Evolutionary conservation across 2,113 vertebrate genomes (phyloP).

Genomic region (Girardinichthys multiradiatus): DNA sequence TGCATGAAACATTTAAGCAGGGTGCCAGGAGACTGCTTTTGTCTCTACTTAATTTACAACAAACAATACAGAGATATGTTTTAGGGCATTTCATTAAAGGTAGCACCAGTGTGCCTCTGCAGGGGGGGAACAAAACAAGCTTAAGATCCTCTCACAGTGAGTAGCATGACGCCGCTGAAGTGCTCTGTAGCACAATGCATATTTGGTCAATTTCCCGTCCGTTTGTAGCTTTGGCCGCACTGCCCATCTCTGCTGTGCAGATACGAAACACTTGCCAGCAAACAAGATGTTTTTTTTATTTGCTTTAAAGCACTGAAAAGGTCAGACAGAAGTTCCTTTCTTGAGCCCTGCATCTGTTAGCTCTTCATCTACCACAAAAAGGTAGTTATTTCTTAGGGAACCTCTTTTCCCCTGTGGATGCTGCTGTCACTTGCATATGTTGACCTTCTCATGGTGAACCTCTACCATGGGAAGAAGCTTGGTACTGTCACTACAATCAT

Average conservation of each 20-base stretch:
- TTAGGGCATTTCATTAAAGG: conserved; percentile 10
- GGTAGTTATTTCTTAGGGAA: background rate
- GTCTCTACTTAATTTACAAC: conserved; percentile 24
- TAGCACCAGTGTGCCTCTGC: background rate
- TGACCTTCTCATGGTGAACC: background rate
- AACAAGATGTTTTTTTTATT: conserved; percentile 30
- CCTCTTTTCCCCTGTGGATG: conserved; percentile 6
- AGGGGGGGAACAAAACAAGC: conserved; percentile 36
- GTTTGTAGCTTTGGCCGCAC: conserved; percentile 42
- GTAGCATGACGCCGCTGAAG: conserved; percentile 15
- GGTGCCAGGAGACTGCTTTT: background rate
- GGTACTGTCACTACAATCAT: no score
- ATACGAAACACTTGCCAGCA: conserved; percentile 49
- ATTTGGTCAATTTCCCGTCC: conserved; percentile 38
- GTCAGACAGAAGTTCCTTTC: conserved; percentile 23
- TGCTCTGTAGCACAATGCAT: conserved; percentile 31
- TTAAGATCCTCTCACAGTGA: conserved; percentile 24
- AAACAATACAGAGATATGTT: background rate
- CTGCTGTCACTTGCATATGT: background rate
- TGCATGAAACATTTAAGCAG: conserved; percentile 20
- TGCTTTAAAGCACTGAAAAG: conserved; percentile 29
- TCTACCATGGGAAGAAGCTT: conserved; percentile 1
- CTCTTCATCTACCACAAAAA: conserved; percentile 4
- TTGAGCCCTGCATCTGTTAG: conserved; percentile 12
- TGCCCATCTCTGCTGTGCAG: conserved; percentile 36